Evolutionary conservation across 2,888 invertebrate genomes (phyloP), one percentile per base, ranked within the genome.

Genomic region (Nysson spinosus): DNA sequence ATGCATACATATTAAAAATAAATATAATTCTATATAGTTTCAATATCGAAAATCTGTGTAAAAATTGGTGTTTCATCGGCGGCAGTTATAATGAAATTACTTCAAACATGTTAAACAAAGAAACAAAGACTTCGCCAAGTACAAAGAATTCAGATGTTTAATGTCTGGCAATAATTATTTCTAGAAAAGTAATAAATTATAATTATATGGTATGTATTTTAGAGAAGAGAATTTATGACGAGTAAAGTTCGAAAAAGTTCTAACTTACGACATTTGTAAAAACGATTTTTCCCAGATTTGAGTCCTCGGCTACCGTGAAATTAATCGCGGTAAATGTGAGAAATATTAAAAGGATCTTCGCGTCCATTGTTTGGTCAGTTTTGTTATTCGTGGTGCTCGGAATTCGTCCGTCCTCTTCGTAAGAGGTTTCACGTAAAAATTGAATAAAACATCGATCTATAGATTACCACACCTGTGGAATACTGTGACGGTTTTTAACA

Each of bases 241-340:
- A 28, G 9, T 9, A 6, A 20, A 22, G n/a, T 14, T 26, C n/a
- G n/a, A n/a, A n/a, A n/a, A n/a, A n/a, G n/a, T 26, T 16, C 51
- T 9, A 64, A 82, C 85, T 85, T 67, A 87, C 87, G n/a, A 87
- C 49, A 67, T 83, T 86, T 2, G 84, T 81, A 40, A 87, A 85
- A 39, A 87, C 58, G 11, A 85, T 64, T 24, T 60, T 77, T 39
- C 84, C 85, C 14, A 82, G 61, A 47, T 80, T 75, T 34, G 55
- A 43, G 11, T 75, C 47, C 24, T 68, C 63, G 7, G 63, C 55
- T 11, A 17, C n/a, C 7, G 32, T 54, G 6, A 40, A 30, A 6
- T 30, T 46, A 5, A 52, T 24, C 16, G 28, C n/a, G 12, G 5
- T 32, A 5, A 62, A n/a, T 11, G 16, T 7, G 2, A 67, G 7